Conservation (phyloP, 1,140 invertebrate species). For the Neodiprion lecontei region DNA sequence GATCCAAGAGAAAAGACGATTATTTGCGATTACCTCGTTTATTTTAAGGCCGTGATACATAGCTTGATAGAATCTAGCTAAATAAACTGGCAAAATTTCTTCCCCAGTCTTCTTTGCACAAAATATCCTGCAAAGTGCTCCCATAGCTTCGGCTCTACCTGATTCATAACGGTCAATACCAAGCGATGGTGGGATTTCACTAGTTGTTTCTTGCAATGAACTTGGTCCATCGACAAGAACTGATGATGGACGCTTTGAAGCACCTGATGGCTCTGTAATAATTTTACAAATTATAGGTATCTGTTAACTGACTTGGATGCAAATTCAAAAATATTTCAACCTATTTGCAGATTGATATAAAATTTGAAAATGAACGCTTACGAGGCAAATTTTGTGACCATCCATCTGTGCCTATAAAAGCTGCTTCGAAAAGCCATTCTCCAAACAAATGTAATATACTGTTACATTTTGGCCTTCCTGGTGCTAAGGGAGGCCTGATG, state of each 20-base stretch:
- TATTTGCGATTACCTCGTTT: slow-evolving; percentile 55
- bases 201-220: slow-evolving; percentile 59
- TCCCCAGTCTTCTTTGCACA: slow-evolving; percentile 97
- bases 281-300: slow-evolving; percentile 21
- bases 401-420: slow-evolving; percentile 81
- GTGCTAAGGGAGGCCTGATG: slow-evolving; percentile 71
- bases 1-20: background rate
- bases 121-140: slow-evolving; percentile 93
- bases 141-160: slow-evolving; percentile 94
- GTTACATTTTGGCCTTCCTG: slow-evolving; percentile 85
- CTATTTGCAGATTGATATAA: slow-evolving; percentile 36
- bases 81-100: slow-evolving; percentile 91
- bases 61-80: slow-evolving; percentile 93
- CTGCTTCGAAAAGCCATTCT: slow-evolving; percentile 96
- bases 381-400: slow-evolving; percentile 66
- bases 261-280: slow-evolving; percentile 62
- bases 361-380: slow-evolving; percentile 41
- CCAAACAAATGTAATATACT: slow-evolving; percentile 96
- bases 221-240: slow-evolving; percentile 60
- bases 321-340: slow-evolving; percentile 22
- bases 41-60: slow-evolving; percentile 86
- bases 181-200: slow-evolving; percentile 60
- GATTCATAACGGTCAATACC: slow-evolving; percentile 76
- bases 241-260: slow-evolving; percentile 58
- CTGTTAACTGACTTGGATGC: background rate